Conservation (phyloP, 2,888 invertebrate genomes). For the Drosophila phalerata region DNA sequence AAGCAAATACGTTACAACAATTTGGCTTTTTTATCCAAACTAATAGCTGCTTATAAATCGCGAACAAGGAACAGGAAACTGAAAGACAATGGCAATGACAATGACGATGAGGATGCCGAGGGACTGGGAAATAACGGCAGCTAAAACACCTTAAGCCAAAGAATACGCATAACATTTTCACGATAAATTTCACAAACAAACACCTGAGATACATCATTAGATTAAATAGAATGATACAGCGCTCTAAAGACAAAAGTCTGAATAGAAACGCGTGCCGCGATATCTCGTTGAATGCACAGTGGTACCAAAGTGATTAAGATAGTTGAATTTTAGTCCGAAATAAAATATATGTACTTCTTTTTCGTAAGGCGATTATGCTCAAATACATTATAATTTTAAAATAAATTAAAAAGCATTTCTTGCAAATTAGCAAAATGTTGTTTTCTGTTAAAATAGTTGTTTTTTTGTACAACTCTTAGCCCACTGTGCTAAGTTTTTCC, state of each 20-base stretch:
- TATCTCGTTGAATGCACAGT: constrained; percentile 26
- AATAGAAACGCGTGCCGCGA: constrained; percentile 34
- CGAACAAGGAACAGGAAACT: constrained; percentile 21
- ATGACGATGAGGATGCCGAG: too few species aligned
- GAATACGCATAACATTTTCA: constrained; percentile 77
- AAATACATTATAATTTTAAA: too few species aligned
- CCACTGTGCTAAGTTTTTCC: constrained; percentile 53
- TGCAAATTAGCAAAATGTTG: too few species aligned
- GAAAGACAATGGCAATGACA: constrained; percentile 5
- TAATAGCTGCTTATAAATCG: constrained; percentile 75
- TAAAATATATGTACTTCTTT: too few species aligned
- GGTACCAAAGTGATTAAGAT: neutral
- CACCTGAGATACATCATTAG: constrained; percentile 83
- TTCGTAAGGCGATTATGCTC: too few species aligned
- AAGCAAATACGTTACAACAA: constrained; percentile 45
- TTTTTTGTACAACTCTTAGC: too few species aligned
- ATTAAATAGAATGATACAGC: constrained; percentile 69
- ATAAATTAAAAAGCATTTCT: too few species aligned
- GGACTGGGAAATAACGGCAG: neutral
- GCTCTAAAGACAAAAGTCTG: constrained; percentile 49
- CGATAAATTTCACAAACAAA: constrained; percentile 80
- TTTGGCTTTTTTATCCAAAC: constrained; percentile 69
- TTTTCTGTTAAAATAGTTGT: too few species aligned
- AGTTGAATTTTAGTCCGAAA: neutral
- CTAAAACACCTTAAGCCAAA: constrained; percentile 70